Evolutionary conservation across 2,888 invertebrate genomes (phyloP).

Genomic region (Acleris holmiana): DNA sequence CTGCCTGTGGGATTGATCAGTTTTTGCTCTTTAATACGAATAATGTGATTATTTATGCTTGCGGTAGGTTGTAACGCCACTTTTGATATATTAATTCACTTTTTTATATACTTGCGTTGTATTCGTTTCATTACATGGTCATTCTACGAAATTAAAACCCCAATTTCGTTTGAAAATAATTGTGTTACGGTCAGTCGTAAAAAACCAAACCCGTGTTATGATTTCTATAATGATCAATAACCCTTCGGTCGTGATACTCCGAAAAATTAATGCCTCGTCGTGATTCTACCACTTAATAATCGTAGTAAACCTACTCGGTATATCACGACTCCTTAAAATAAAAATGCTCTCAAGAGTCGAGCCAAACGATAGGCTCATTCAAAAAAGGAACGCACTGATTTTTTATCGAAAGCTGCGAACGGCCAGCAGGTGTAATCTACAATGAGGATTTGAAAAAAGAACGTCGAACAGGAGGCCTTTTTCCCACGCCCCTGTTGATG

Average conservation of each 20-base stretch:
- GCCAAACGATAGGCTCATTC: slow-evolving; percentile 64
- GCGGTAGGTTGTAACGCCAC: slow-evolving; percentile 62
- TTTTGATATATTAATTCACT: slow-evolving; percentile 27
- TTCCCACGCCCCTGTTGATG: slow-evolving; percentile 80
- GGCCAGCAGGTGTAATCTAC: slow-evolving; percentile 82
- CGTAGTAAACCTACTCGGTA: slow-evolving; percentile 69
- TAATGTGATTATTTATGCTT: slow-evolving; percentile 64
- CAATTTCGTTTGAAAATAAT: slow-evolving; percentile 60
- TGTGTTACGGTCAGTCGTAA: slow-evolving; percentile 60
- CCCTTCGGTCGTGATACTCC: slow-evolving; percentile 71
- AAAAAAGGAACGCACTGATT: slow-evolving; percentile 76
- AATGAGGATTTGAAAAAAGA: slow-evolving; percentile 80
- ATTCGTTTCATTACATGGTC: slow-evolving; percentile 31
- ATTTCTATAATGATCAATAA: slow-evolving; percentile 78
- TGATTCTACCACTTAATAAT: slow-evolving; percentile 82
- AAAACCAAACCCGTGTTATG: slow-evolving; percentile 62
- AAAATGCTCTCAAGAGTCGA: slow-evolving; percentile 63
- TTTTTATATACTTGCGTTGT: slow-evolving; percentile 21
- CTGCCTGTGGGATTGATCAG: slow-evolving; percentile 45
- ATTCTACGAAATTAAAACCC: slow-evolving; percentile 51
- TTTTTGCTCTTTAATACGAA: slow-evolving; percentile 53
- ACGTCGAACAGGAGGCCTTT: slow-evolving; percentile 80
- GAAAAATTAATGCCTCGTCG: slow-evolving; percentile 70
- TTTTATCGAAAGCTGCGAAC: slow-evolving; percentile 81
- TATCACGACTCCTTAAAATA: slow-evolving; percentile 82